These are phyloP conservation scores for Panorpa germanica DNA, from an alignment of 2,888 invertebrate species.

Conservation along the genomic window DNA sequence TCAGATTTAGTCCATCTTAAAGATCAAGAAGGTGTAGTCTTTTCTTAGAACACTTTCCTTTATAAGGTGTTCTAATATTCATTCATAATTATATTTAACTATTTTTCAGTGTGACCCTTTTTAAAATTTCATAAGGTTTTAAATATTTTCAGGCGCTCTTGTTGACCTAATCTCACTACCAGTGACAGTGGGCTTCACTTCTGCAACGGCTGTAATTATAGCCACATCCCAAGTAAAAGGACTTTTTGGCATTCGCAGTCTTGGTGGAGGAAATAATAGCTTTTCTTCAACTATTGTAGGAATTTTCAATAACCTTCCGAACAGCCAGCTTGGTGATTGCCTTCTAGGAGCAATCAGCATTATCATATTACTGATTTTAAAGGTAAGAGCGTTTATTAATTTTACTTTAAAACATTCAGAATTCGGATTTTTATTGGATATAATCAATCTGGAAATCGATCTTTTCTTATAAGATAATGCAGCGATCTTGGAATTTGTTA, in stretches of 20 bases:
- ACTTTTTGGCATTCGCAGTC: slow-evolving; percentile 12
- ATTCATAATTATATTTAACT: background rate
- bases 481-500: too few relatives aligned
- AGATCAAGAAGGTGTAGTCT: too few relatives aligned
- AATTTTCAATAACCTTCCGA: slow-evolving; percentile 45
- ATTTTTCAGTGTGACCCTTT: slow-evolving; percentile 1
- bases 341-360: slow-evolving; percentile 56
- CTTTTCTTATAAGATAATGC: slow-evolving; percentile 6
- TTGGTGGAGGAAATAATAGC: slow-evolving; percentile 34
- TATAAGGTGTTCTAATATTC: slow-evolving; percentile 6
- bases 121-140: background rate
- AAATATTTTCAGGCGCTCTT: slow-evolving; percentile 43
- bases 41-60: too few relatives aligned
- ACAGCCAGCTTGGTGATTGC: slow-evolving; percentile 49
- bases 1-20: slow-evolving; percentile 6
- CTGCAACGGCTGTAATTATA: slow-evolving; percentile 80
- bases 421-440: too few relatives aligned
- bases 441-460: slow-evolving; percentile 1
- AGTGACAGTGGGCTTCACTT: slow-evolving; percentile 77
- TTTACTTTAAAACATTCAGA: slow-evolving; percentile 1
- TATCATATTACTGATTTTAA: slow-evolving; percentile 45
- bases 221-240: slow-evolving; percentile 69
- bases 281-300: slow-evolving; percentile 57
- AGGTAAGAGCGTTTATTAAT: slow-evolving; percentile 34
- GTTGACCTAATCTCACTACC: slow-evolving; percentile 83